Evolutionary conservation across 2,888 invertebrate genomes (phyloP).

Genomic region (Drosophila longiperda): DNA sequence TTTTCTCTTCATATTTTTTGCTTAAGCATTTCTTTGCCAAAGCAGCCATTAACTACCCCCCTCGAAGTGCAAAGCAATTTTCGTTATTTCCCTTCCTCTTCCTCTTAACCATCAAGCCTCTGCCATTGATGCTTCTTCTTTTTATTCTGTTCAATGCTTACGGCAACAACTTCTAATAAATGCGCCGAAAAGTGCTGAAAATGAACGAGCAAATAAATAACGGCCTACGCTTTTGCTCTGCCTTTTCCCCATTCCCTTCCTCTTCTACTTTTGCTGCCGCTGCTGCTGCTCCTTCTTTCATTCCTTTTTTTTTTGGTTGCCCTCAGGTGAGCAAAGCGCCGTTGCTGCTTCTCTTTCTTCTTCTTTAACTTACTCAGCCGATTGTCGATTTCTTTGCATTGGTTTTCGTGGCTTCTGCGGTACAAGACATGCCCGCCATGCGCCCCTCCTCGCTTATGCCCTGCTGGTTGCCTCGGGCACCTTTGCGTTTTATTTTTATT

Average conservation of each 20-base stretch:
- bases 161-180: constrained; percentile 68
- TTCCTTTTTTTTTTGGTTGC: constrained; percentile 9
- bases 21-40: constrained; percentile 35
- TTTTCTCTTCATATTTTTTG: constrained; percentile 36
- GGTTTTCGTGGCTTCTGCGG: constrained; percentile 47
- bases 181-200: constrained; percentile 71
- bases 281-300: background rate
- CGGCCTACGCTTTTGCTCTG: constrained; percentile 26
- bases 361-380: constrained; percentile 24
- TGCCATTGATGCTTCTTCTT: constrained; percentile 1
- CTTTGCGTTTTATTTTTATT: constrained; percentile 39
- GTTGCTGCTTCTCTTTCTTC: constrained; percentile 5
- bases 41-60: constrained; percentile 26
- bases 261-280: background rate
- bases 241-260: background rate
- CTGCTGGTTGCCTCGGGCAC: constrained; percentile 17
- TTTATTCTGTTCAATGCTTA: constrained; percentile 42
- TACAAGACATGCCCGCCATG: constrained; percentile 12
- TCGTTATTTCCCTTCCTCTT: background rate
- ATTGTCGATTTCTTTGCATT: constrained; percentile 47
- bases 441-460: background rate
- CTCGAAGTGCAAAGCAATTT: constrained; percentile 22
- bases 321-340: constrained; percentile 33
- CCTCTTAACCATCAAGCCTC: background rate
- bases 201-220: constrained; percentile 79